phyloP scores from a whole-genome alignment of 2,113 vertebrate genomes.

The Myanophis thanlyinensis region DNA sequence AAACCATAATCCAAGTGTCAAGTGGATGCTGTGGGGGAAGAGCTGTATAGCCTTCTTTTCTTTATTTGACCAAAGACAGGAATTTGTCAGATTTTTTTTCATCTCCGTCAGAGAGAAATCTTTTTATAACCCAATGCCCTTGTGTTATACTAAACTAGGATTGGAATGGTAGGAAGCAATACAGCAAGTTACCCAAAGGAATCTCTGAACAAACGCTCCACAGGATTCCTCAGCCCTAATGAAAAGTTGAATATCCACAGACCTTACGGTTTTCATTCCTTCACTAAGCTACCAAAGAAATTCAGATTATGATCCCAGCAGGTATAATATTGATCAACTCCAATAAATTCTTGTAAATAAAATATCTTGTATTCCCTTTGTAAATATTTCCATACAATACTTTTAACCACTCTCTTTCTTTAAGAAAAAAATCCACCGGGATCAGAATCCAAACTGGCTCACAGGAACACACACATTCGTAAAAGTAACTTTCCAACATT shows the following conservation, averaged over 20 bases:
- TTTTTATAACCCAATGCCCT: background rate
- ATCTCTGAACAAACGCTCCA: background rate
- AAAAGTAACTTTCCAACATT: constrained; percentile 61
- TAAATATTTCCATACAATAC: constrained; percentile 62
- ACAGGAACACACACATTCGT: constrained; percentile 24
- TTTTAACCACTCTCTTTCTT: constrained; percentile 47
- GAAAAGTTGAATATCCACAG: background rate
- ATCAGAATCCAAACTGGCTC: constrained; percentile 47
- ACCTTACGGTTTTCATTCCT: background rate
- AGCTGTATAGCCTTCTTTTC: background rate
- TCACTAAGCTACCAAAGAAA: background rate
- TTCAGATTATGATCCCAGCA: constrained; percentile 11
- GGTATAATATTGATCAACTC: constrained; percentile 50
- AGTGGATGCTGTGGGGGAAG: background rate
- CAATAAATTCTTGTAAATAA: constrained; percentile 59
- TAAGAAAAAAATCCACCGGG: constrained; percentile 48
- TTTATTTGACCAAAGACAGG: background rate
- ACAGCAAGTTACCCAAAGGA: background rate
- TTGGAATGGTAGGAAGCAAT: background rate
- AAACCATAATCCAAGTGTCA: background rate
- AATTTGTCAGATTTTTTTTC: background rate
- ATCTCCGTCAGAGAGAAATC: background rate
- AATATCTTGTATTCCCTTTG: constrained; percentile 54
- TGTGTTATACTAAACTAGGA: background rate
- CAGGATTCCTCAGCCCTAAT: background rate